Base-by-base conservation (phyloP, 2,888 invertebrate species). In the Scaptomyza polygonia region DNA sequence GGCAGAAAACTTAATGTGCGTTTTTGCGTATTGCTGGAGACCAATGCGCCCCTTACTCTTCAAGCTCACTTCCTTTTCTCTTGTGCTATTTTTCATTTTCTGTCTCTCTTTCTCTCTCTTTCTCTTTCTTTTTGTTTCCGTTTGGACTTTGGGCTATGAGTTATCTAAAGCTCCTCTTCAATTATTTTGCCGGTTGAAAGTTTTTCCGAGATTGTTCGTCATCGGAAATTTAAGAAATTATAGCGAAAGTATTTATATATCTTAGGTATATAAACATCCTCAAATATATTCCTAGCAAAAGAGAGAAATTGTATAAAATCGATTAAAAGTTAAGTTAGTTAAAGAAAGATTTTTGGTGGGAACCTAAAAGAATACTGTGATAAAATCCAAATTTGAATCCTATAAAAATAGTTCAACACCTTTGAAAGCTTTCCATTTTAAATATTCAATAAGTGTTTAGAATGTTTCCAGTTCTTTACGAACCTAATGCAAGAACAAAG, bases 1-100 rank as follows among this genome's bases (percentile, higher is more conserved):
- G 82, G 67, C 79, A 67, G 74, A 81, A 87, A 86, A 85, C 87
- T 83, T 83, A 87, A 85, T 87, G 79, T 72, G 73, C 77, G 45
- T 67, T 83, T 75, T 77, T 69, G 59, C 66, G 70, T 62, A 62
- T 61, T 63, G 42, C 53, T 40, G 16, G 18, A 47, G 18, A 21
- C 21, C 21, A 3, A 4, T 21, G 21, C 21, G 18, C 40, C 59
- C 11, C 30, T 9, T 0, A 0, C 21, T 5, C 36, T 1, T n/a
- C 4, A 29, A 2, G 1, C 8, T 5, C 32, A 1, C 11, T 9
- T 25, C n/a, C n/a, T 5, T 34, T 18, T 5, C 14, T 30, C 3
- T 14, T 8, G 16, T 45, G 29, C 64, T 27, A 44, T 55, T 27
- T 49, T 43, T 39, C 39, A 29, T 6, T 48, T 42, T 45, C 14